phyloP scores from a whole-genome alignment of 1,140 invertebrate genomes.

The Tetramorium parvispinum region DNA sequence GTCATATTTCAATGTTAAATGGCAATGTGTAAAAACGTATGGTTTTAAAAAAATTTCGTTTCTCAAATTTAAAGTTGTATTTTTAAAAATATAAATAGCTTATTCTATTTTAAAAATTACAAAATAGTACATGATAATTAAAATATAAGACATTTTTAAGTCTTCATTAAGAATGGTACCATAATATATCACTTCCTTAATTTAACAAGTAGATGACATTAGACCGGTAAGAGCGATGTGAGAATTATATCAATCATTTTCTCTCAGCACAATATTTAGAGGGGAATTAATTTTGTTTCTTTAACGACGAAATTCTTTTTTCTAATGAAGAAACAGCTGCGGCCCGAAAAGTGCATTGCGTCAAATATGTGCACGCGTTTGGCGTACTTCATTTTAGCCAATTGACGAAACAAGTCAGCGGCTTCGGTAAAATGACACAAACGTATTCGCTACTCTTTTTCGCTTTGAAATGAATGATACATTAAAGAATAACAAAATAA shows the following conservation, averaged over 20 bases:
- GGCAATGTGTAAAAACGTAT: background rate
- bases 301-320: conserved; percentile 36
- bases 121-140: background rate
- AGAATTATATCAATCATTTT: conserved; percentile 8
- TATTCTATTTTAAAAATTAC: background rate
- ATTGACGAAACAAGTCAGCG: conserved; percentile 68
- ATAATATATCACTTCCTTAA: conserved; percentile 17
- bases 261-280: conserved; percentile 48
- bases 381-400: conserved; percentile 74
- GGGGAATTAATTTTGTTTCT: conserved; percentile 60
- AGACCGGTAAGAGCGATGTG: background rate
- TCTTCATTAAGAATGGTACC: background rate
- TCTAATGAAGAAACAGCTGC: conserved; percentile 44
- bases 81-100: background rate
- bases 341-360: conserved; percentile 27
- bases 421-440: background rate
- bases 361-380: conserved; percentile 58
- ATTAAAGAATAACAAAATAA: background rate
- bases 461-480: background rate
- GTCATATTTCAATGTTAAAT: background rate
- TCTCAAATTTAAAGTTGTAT: background rate
- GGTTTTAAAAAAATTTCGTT: background rate
- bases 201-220: background rate
- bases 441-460: background rate
- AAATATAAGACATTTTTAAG: background rate